A percentile compares a stretch with the other conserved stretches of the same genome.
Evolutionary conservation across 2,888 invertebrate species (phyloP).

Genomic region (Leucozona laternaria): DNA sequence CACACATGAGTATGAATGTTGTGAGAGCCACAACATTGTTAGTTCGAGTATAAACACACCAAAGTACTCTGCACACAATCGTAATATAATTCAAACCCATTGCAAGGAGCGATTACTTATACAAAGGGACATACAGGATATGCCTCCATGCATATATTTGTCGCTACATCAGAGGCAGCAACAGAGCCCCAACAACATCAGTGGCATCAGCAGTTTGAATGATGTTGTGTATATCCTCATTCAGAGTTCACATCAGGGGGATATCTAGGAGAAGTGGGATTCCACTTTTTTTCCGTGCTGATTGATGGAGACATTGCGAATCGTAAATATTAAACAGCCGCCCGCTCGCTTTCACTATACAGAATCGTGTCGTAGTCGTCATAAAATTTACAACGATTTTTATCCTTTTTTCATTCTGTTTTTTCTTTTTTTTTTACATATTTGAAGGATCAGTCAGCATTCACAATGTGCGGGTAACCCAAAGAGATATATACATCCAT

Average conservation of each 20-base stretch:
- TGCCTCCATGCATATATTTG: conserved; percentile 68
- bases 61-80: conserved; percentile 72
- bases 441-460: conserved; percentile 64
- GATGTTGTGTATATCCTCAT: conserved; percentile 43
- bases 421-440: conserved; percentile 31
- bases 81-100: conserved; percentile 74
- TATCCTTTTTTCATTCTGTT: conserved; percentile 34
- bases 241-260: conserved; percentile 37
- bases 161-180: conserved; percentile 33
- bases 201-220: conserved; percentile 48
- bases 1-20: conserved; percentile 66
- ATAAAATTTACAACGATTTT: conserved; percentile 66
- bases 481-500: conserved; percentile 12
- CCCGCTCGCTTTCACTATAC: conserved; percentile 41
- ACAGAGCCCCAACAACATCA: conserved; percentile 39
- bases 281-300: conserved; percentile 63
- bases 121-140: conserved; percentile 66
- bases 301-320: conserved; percentile 75
- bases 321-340: conserved; percentile 73
- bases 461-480: conserved; percentile 48
- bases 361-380: conserved; percentile 57
- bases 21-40: conserved; percentile 65
- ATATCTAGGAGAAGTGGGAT: conserved; percentile 58
- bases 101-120: conserved; percentile 70
- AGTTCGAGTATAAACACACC: conserved; percentile 66